These are phyloP conservation scores for Macroramphosus scolopax DNA, from an alignment of 2,797 vertebrate genomes.

Conservation along the genomic window DNA sequence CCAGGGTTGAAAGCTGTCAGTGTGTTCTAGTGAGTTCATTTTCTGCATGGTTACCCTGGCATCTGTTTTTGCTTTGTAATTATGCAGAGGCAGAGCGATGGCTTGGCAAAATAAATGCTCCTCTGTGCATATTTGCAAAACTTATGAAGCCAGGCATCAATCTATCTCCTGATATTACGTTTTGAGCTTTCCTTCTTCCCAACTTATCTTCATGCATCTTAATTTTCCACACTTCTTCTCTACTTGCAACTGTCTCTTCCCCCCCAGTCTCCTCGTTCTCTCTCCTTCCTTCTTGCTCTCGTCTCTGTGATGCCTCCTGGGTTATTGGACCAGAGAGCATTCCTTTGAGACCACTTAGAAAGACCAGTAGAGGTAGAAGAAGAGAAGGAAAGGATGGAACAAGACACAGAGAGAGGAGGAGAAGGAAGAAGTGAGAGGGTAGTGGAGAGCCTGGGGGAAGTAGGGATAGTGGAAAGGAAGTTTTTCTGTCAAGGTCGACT, in stretches of 20 bases:
- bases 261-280: slow-evolving; percentile 1
- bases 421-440: slow-evolving; percentile 43
- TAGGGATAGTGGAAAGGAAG: slow-evolving; percentile 63
- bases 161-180: slow-evolving; percentile 47
- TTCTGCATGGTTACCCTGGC: slow-evolving; percentile 78
- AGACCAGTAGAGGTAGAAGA: slow-evolving; percentile 70
- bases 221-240: slow-evolving; percentile 36
- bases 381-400: slow-evolving; percentile 57
- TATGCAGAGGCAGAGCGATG: slow-evolving; percentile 62
- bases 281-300: slow-evolving; percentile 28
- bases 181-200: slow-evolving; percentile 34
- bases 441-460: slow-evolving; percentile 54
- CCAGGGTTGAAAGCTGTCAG: slow-evolving; percentile 53
- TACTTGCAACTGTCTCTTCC: slow-evolving; percentile 43
- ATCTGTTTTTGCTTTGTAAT: slow-evolving; percentile 74
- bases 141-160: slow-evolving; percentile 48
- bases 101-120: slow-evolving; percentile 57
- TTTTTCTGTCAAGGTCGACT: slow-evolving; percentile 77
- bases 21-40: slow-evolving; percentile 63
- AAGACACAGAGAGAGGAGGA: slow-evolving; percentile 31
- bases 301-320: slow-evolving; percentile 70
- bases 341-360: slow-evolving; percentile 80
- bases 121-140: slow-evolving; percentile 62
- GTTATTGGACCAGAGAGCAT: slow-evolving; percentile 77
- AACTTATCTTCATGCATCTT: slow-evolving; percentile 51